Conservation (phyloP, 2,888 invertebrate genomes). For the Platypus cylindrus region DNA sequence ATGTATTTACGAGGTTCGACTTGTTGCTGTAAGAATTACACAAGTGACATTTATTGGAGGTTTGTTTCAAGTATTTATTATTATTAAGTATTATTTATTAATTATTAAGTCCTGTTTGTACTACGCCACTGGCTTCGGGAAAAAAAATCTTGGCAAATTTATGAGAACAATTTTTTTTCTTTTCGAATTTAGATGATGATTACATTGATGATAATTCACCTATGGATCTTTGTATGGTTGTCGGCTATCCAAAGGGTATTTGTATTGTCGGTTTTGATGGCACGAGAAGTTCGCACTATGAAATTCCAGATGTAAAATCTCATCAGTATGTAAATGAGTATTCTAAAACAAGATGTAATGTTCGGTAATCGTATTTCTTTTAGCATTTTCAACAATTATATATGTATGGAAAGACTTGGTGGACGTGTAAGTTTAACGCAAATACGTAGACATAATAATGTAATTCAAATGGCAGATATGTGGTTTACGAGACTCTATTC, state of each 20-base stretch:
- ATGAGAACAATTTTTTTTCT: too few species aligned
- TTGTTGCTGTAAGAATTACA: slow-evolving; percentile 27
- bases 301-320: slow-evolving; percentile 25
- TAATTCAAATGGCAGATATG: slow-evolving; percentile 25
- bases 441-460: slow-evolving; percentile 21
- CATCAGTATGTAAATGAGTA: slow-evolving; percentile 21
- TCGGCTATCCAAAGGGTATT: slow-evolving; percentile 22
- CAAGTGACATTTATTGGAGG: slow-evolving; percentile 27
- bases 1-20: slow-evolving; percentile 23
- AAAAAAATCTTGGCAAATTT: too few species aligned
- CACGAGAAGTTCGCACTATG: slow-evolving; percentile 16
- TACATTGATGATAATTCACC: too few species aligned
- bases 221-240: slow-evolving; percentile 19
- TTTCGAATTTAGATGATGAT: slow-evolving; percentile 19
- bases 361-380: not conserved
- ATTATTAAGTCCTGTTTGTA: too few species aligned
- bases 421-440: slow-evolving; percentile 30
- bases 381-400: slow-evolving; percentile 29
- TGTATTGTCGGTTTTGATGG: slow-evolving; percentile 21
- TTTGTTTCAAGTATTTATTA: slow-evolving; percentile 10
- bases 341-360: slow-evolving; percentile 1
- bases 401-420: slow-evolving; percentile 31
- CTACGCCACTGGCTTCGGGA: too few species aligned
- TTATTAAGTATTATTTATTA: slow-evolving; percentile 2
- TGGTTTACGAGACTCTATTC: slow-evolving; percentile 33